Evolutionary conservation across 1,140 invertebrate genomes (phyloP).

Genomic region (Aethina tumida): DNA sequence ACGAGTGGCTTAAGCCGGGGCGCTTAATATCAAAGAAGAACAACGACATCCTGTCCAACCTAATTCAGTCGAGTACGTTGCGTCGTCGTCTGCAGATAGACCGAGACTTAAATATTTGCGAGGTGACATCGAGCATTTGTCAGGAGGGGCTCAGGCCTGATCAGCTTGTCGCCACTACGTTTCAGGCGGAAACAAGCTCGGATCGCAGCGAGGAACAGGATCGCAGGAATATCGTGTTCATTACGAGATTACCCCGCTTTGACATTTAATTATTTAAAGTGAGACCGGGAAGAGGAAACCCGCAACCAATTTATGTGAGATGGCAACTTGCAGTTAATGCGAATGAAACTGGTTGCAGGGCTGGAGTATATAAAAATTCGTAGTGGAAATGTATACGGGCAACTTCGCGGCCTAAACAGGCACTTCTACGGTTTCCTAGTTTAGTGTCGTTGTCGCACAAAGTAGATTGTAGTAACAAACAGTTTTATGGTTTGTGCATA

Average conservation of each 20-base stretch:
- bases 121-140: constrained; percentile 17
- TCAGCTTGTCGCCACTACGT: constrained; percentile 15
- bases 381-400: no score
- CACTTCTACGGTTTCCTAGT: no score
- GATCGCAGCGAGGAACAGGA: constrained; percentile 18
- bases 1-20: no score
- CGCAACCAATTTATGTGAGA: constrained; percentile 29
- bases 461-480: no score
- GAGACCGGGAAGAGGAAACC: constrained; percentile 24
- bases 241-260: constrained; percentile 30
- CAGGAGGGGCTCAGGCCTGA: constrained; percentile 18
- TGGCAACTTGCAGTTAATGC: constrained; percentile 17
- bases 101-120: constrained; percentile 16
- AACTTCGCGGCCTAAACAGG: no score
- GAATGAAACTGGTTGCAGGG: constrained; percentile 1
- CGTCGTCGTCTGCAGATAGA: no score
- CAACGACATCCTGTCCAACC: no score
- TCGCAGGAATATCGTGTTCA: constrained; percentile 23
- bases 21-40: no score
- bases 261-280: constrained; percentile 34
- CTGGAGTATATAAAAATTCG: no score
- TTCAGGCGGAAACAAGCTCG: constrained; percentile 17
- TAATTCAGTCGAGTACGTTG: no score
- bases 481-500: no score
- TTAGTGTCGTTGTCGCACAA: no score